Percentiles rank a stretch among this genome's conserved stretches.
Conservation (phyloP, 1,140 invertebrate genomes). For the Stegodyphus dumicola region DNA sequence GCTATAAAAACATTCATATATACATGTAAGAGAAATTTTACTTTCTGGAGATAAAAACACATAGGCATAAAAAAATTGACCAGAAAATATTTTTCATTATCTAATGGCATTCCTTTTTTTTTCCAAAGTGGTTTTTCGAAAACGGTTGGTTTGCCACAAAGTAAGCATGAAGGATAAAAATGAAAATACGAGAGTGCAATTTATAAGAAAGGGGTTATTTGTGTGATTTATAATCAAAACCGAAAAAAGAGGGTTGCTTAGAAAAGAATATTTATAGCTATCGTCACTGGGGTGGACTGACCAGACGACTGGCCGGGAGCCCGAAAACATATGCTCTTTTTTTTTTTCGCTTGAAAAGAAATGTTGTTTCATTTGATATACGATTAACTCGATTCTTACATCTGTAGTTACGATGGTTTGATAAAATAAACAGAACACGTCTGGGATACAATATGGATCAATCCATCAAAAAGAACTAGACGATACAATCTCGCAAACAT, state of each 20-base stretch:
- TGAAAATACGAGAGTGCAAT: not conserved
- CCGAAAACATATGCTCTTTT: not conserved
- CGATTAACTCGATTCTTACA: too few relatives aligned
- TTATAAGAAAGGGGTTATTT: constrained; percentile 1
- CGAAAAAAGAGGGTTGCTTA: not conserved
- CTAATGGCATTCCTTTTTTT: constrained; percentile 15
- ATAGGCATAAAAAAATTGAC: not conserved
- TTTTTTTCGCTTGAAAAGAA: not conserved
- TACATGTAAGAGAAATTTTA: not conserved
- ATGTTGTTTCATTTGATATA: too few relatives aligned
- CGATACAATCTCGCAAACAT: too few relatives aligned
- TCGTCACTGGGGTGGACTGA: not conserved
- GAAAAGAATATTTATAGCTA: not conserved
- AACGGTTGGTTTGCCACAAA: not conserved
- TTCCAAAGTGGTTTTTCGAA: not conserved
- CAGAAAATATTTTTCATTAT: constrained; percentile 30
- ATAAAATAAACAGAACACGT: too few relatives aligned
- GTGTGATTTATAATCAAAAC: not conserved
- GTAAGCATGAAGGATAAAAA: not conserved
- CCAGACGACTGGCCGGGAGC: too few relatives aligned
- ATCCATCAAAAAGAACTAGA: too few relatives aligned
- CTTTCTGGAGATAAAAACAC: not conserved
- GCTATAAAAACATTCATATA: not conserved
- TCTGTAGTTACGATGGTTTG: too few relatives aligned
- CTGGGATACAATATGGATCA: too few relatives aligned